Percentiles rank a stretch among this genome's conserved stretches.
Evolutionary conservation across 1,140 invertebrate species (phyloP).

Genomic region (Latrodectus geometricus): DNA sequence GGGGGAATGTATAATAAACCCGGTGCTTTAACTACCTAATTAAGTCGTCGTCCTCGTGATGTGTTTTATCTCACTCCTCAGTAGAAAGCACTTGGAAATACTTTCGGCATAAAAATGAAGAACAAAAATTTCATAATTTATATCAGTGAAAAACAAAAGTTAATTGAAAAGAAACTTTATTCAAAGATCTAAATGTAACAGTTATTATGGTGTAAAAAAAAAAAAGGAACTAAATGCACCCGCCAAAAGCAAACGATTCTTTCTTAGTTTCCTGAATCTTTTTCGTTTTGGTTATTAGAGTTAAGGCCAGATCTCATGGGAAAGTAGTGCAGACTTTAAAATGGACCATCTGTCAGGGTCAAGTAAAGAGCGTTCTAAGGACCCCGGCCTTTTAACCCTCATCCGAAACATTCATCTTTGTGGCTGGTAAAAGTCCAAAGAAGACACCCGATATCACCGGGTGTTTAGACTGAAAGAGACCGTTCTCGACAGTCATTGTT

Average conservation of each 20-base stretch:
- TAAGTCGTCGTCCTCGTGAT: constrained; percentile 12
- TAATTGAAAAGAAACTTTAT: too few species aligned
- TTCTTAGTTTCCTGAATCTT: background rate
- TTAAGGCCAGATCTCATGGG: background rate
- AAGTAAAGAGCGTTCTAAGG: background rate
- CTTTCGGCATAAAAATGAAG: too few species aligned
- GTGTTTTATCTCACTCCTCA: background rate
- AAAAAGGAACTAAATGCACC: too few species aligned
- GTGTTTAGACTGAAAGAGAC: background rate
- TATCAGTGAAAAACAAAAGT: too few species aligned
- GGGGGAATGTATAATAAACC: background rate
- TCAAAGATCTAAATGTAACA: too few species aligned
- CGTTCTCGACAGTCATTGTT: too few species aligned
- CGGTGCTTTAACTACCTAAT: constrained; percentile 40
- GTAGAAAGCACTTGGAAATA: background rate
- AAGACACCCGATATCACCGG: background rate
- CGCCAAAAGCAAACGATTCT: too few species aligned
- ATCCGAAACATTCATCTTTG: background rate
- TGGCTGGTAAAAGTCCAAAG: background rate
- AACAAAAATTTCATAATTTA: too few species aligned
- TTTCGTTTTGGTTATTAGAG: background rate
- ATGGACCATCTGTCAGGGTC: constrained; percentile 34
- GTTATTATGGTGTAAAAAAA: too few species aligned
- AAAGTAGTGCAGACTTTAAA: background rate
- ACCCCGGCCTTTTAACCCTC: background rate